Conservation (phyloP, 1,140 invertebrate species). For the Aphidius gifuensis region DNA sequence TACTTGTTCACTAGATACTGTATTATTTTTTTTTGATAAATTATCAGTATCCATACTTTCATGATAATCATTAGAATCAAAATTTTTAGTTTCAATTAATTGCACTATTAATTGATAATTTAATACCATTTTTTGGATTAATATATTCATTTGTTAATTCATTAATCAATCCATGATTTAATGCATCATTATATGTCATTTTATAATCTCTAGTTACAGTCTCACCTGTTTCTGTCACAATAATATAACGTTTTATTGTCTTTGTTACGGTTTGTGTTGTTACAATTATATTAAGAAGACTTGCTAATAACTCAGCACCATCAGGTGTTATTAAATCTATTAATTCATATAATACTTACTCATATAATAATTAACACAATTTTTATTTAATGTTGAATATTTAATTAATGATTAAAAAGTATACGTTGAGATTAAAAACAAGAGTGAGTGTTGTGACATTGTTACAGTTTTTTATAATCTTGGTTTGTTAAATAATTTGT, state of each 20-base stretch:
- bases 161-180: slow-evolving; percentile 76
- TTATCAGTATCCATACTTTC: slow-evolving; percentile 60
- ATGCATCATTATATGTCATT: slow-evolving; percentile 74
- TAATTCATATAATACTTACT: no score
- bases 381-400: no score
- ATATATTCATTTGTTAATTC: slow-evolving; percentile 74
- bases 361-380: no score
- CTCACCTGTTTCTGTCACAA: slow-evolving; percentile 64
- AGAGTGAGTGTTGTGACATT: no score
- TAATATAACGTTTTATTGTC: slow-evolving; percentile 76
- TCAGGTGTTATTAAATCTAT: slow-evolving; percentile 80
- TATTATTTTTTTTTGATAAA: slow-evolving; percentile 39
- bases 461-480: no score
- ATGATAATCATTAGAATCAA: slow-evolving; percentile 62
- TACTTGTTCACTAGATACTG: slow-evolving; percentile 53
- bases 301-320: slow-evolving; percentile 79
- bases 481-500: no score
- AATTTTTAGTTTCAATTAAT: slow-evolving; percentile 48
- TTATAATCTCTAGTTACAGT: slow-evolving; percentile 60
- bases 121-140: slow-evolving; percentile 72
- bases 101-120: slow-evolving; percentile 79
- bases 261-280: slow-evolving; percentile 82
- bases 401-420: no score
- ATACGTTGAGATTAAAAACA: no score
- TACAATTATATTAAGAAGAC: slow-evolving; percentile 78